A percentile compares a stretch with the other conserved stretches of the same genome.
Evolutionary conservation across 2,888 invertebrate species (phyloP).

Genomic region (Liposcelis brunnea): DNA sequence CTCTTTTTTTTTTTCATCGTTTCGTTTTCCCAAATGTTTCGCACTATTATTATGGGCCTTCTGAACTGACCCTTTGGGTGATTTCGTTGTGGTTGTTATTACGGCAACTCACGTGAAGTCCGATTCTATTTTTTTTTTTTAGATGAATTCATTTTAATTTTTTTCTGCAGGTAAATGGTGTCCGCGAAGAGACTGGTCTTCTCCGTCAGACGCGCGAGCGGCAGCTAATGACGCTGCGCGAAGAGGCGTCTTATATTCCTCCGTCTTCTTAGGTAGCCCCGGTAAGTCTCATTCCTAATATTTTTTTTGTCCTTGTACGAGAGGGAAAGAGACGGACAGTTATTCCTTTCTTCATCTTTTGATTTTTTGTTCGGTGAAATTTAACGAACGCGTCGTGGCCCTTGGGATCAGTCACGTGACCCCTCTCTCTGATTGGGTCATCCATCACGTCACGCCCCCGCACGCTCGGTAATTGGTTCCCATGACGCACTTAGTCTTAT

Average conservation of each 20-base stretch:
- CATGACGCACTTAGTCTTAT: slow-evolving; percentile 13
- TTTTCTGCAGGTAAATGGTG: slow-evolving; percentile 69
- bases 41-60: too few relatives aligned
- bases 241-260: slow-evolving; percentile 74
- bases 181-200: slow-evolving; percentile 77
- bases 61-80: too few relatives aligned
- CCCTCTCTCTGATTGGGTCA: slow-evolving; percentile 16
- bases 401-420: slow-evolving; percentile 13
- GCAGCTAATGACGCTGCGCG: slow-evolving; percentile 53
- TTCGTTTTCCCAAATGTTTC: too few relatives aligned
- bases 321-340: too few relatives aligned
- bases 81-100: too few relatives aligned
- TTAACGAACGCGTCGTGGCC: background rate
- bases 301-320: background rate
- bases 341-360: too few relatives aligned
- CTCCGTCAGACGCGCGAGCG: slow-evolving; percentile 60
- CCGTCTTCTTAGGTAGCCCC: slow-evolving; percentile 85
- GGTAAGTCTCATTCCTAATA: slow-evolving; percentile 36
- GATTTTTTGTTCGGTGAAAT: too few relatives aligned
- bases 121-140: too few relatives aligned
- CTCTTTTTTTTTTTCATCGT: too few relatives aligned
- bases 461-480: slow-evolving; percentile 16
- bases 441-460: slow-evolving; percentile 16
- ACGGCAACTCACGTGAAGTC: too few relatives aligned
- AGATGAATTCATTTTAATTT: slow-evolving; percentile 8